These are phyloP conservation scores for Heteropelma amictum DNA, from an alignment of 2,888 invertebrate species.

Conservation along the genomic window DNA sequence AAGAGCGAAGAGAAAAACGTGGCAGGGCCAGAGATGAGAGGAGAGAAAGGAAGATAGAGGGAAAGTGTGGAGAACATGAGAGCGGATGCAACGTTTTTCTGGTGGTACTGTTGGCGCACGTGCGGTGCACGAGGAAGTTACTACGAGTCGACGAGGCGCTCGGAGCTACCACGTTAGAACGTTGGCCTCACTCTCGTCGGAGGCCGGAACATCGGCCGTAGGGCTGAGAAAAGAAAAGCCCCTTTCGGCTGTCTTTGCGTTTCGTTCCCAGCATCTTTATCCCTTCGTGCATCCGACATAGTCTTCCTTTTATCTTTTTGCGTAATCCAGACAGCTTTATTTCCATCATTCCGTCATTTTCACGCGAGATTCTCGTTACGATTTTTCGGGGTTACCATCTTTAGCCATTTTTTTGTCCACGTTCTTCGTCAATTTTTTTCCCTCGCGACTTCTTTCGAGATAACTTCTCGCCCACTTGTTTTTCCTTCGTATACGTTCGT, in stretches of 20 bases:
- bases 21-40: slow-evolving; percentile 2
- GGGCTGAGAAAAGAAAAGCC: slow-evolving; percentile 48
- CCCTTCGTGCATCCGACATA: neutral
- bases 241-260: slow-evolving; percentile 28
- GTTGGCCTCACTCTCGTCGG: slow-evolving; percentile 27
- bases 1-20: slow-evolving; percentile 3
- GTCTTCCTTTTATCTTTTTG: neutral
- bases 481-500: slow-evolving; percentile 4
- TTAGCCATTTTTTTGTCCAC: neutral
- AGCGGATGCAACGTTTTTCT: slow-evolving; percentile 62
- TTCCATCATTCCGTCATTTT: too few species aligned
- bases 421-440: neutral
- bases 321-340: too few species aligned
- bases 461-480: neutral
- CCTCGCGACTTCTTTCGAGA: neutral
- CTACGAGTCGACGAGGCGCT: slow-evolving; percentile 59
- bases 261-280: slow-evolving; percentile 2
- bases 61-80: slow-evolving; percentile 63
- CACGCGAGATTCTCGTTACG: too few species aligned
- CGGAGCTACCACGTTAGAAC: slow-evolving; percentile 57
- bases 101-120: slow-evolving; percentile 69
- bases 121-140: slow-evolving; percentile 71
- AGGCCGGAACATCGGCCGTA: slow-evolving; percentile 50
- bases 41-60: slow-evolving; percentile 12
- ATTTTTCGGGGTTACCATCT: neutral